Conservation (phyloP, 2,113 vertebrate genomes). For the Prinia subflava region DNA sequence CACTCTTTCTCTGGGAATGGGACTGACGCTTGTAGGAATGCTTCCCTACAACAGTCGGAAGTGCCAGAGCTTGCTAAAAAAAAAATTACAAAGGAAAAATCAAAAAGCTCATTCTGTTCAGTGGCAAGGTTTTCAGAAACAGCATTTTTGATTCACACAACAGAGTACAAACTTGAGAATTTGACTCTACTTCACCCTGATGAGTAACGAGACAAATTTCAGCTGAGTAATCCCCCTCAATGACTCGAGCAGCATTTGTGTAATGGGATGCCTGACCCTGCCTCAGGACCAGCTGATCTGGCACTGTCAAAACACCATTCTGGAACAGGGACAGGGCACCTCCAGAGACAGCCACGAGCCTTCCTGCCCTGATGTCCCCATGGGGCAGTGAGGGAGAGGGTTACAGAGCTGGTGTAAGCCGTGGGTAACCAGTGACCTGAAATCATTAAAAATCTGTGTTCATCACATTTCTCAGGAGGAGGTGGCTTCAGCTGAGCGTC, state of each 20-base stretch:
- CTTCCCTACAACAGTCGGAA: conserved; percentile 12
- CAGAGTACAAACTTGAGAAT: neutral
- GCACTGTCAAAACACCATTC: rapidly evolving
- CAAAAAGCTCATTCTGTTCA: neutral
- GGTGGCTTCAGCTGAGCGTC: neutral
- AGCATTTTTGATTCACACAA: neutral
- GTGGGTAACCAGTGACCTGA: neutral
- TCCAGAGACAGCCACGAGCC: neutral
- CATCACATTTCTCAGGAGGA: conserved; percentile 39
- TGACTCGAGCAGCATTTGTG: neutral
- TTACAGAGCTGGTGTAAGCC: neutral
- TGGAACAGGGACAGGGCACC: neutral
- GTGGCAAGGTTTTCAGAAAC: neutral
- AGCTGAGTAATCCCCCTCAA: neutral
- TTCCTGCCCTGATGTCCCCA: neutral
- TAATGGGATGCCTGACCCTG: neutral
- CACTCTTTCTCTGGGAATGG: neutral
- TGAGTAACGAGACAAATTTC: neutral
- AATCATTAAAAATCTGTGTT: conserved; percentile 17
- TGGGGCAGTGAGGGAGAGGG: rapidly evolving
- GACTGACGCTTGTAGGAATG: neutral
- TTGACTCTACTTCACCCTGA: neutral
- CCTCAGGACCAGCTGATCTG: neutral
- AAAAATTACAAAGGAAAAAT: neutral
- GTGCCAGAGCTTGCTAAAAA: neutral